Evolutionary conservation across 2,113 vertebrate genomes (phyloP).

Genomic region (Phoxinus phoxinus): DNA sequence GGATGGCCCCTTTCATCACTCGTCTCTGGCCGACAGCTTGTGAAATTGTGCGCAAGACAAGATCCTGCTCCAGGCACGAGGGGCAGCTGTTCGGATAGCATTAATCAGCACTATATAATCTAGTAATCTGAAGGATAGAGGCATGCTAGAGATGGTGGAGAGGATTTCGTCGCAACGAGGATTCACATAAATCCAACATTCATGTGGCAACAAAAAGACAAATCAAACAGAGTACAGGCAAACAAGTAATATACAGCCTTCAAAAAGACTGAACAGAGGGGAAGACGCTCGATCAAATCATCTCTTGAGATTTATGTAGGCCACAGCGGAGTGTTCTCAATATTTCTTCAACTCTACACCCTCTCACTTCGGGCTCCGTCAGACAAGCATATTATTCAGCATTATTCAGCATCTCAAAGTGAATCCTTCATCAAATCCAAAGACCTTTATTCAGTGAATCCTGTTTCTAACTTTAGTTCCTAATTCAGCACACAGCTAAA

Average conservation of each 20-base stretch:
- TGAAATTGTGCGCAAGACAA: conserved; percentile 33
- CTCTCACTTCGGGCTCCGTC: not conserved
- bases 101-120: conserved; percentile 36
- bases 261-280: not conserved
- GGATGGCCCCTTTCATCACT: conserved; percentile 31
- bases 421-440: not conserved
- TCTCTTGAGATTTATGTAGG: conserved; percentile 18
- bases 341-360: conserved; percentile 7
- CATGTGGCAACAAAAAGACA: not conserved
- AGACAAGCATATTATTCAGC: too few species aligned
- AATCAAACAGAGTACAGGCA: not conserved
- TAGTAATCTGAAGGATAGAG: not conserved
- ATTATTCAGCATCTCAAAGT: conserved; percentile 31
- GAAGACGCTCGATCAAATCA: not conserved
- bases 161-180: not conserved
- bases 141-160: not conserved
- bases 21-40: conserved; percentile 37
- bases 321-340: not conserved
- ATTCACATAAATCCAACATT: conserved; percentile 12
- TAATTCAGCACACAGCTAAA: not conserved
- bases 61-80: conserved; percentile 22
- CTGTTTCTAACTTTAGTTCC: conserved; percentile 18
- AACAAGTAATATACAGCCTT: conserved; percentile 11
- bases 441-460: not conserved
- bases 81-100: conserved; percentile 37